phyloP scores from a whole-genome alignment of 2,888 invertebrate species.

The Pyrochroa serraticornis region DNA sequence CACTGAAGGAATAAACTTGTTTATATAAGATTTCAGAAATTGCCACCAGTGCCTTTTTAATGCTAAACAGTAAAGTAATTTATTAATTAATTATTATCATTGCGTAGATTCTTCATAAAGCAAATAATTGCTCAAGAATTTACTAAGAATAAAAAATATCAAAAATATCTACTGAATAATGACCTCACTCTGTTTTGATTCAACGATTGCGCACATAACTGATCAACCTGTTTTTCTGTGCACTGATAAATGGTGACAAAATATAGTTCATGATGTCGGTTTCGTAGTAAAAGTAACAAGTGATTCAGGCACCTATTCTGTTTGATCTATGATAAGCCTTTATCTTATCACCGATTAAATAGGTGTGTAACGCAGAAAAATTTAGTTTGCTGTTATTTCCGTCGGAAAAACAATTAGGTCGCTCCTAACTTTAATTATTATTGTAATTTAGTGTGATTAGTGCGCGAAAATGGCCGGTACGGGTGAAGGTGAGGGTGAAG shows the following conservation, averaged over 20 bases:
- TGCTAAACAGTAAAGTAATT: too few relatives aligned
- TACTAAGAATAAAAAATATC: too few relatives aligned
- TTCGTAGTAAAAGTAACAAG: slow-evolving; percentile 5
- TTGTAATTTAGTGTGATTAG: slow-evolving; percentile 18
- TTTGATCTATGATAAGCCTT: slow-evolving; percentile 24
- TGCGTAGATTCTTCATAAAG: too few relatives aligned
- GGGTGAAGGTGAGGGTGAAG: slow-evolving; percentile 64
- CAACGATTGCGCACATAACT: too few relatives aligned
- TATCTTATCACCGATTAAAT: slow-evolving; percentile 45
- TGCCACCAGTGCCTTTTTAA: too few relatives aligned
- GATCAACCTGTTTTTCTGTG: too few relatives aligned
- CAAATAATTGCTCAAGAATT: too few relatives aligned
- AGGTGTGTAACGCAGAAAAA: slow-evolving; percentile 42
- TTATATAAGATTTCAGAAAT: too few relatives aligned
- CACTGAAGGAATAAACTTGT: too few relatives aligned
- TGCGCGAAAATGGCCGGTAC: slow-evolving; percentile 62
- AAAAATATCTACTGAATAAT: too few relatives aligned
- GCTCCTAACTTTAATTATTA: slow-evolving; percentile 6
- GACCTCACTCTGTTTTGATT: too few relatives aligned
- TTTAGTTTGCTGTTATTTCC: slow-evolving; percentile 24
- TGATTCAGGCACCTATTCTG: slow-evolving; percentile 26
- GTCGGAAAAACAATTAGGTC: slow-evolving; percentile 1
- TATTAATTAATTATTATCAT: too few relatives aligned
- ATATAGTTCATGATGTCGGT: neutral
- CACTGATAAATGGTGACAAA: slow-evolving; percentile 1